Conservation (phyloP, 2,113 vertebrate genomes). For the Spea bombifrons region DNA sequence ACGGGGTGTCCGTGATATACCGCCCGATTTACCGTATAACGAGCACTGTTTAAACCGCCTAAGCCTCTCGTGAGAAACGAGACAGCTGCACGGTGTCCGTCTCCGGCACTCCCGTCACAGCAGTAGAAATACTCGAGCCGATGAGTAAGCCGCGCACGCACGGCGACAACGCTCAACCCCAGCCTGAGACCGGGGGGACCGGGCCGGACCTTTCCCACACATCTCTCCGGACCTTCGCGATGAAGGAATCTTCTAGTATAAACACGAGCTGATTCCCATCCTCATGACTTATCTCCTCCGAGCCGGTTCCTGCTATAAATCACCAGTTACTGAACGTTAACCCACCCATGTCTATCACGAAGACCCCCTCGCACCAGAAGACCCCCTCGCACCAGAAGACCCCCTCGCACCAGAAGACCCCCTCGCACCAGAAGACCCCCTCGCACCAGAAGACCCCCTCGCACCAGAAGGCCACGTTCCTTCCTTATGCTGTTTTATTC, state of each 20-base stretch:
- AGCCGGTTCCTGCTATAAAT: neutral
- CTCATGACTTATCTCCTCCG: conserved; percentile 1
- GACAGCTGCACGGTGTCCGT: neutral
- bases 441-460: too few relatives aligned
- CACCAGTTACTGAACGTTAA: neutral
- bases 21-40: too few relatives aligned
- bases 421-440: neutral
- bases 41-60: too few relatives aligned
- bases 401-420: neutral
- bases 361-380: too few relatives aligned
- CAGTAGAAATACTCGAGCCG: neutral
- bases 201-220: conserved; percentile 3
- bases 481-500: too few relatives aligned
- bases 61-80: too few relatives aligned
- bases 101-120: neutral
- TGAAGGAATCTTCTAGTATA: conserved; percentile 22
- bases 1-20: too few relatives aligned
- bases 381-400: neutral
- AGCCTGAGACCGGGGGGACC: neutral
- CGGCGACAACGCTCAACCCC: neutral
- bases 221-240: neutral
- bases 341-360: neutral
- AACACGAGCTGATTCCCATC: conserved; percentile 11
- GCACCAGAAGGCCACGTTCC: neutral
- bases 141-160: neutral